phyloP scores from a whole-genome alignment of 23 tunicate genomes.

The Trididemnum miniatum region DNA sequence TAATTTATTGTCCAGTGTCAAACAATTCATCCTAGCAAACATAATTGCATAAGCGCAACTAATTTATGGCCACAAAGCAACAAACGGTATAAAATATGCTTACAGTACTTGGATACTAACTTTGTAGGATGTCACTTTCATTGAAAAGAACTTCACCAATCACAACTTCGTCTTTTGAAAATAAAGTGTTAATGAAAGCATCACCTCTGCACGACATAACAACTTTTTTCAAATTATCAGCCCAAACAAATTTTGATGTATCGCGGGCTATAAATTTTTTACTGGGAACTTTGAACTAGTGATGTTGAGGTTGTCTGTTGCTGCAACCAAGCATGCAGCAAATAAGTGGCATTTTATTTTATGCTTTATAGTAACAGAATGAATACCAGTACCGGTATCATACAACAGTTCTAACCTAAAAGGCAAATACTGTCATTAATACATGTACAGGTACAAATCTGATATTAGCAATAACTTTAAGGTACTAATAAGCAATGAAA shows the following conservation, averaged over 20 bases:
- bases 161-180: not conserved
- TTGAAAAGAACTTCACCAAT: not conserved
- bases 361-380: not conserved
- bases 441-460: too few species aligned
- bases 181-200: not conserved
- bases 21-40: not conserved
- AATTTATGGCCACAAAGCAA: too few species aligned
- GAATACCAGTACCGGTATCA: not conserved
- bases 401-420: not conserved
- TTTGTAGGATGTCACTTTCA: not conserved
- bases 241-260: not conserved
- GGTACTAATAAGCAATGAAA: too few species aligned
- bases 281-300: not conserved
- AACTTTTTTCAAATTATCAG: not conserved
- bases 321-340: not conserved
- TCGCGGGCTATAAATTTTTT: not conserved
- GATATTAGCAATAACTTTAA: too few species aligned
- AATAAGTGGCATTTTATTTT: not conserved
- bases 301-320: not conserved
- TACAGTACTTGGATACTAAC: not conserved
- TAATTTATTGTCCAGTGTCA: not conserved
- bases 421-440: too few species aligned
- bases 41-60: not conserved
- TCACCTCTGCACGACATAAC: not conserved
- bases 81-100: not conserved